Evolutionary conservation across 2,888 invertebrate genomes (phyloP), one percentile per base, ranked within the genome.

Genomic region (Formica aserva): DNA sequence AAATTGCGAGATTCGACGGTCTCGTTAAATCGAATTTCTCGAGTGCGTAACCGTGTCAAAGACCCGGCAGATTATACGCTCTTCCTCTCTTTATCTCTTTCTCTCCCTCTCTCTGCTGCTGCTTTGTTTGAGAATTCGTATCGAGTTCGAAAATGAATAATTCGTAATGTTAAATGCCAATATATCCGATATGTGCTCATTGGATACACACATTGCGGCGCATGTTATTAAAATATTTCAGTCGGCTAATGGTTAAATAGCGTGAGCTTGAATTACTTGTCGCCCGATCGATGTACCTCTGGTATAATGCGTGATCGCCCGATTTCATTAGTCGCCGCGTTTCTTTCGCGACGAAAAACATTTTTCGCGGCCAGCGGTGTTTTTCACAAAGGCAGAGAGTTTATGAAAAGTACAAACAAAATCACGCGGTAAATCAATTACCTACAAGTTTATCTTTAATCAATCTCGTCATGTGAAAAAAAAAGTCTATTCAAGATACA

Each of bases 191-290:
- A 80, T 45, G 45, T 71, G 35, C 71, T 35, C 60, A 48, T 32
- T 80, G 78, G 60, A 80, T 71, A 62, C 72, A 80, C 72, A 80
- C 78, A 71, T 55, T 80, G 72, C 60, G 78, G 78, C 78, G 78
- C 45, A 80, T 80, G 78, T 80, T 80, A 80, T 80, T 80, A 80
- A 71, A 80, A 80, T 80, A 80, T 80, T 80, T 80, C 78, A 80
- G 78, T 80, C 78, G 45, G 22, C 60, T 80, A 71, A 80, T 80
- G 78, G 78, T 71, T 80, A 80, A 80, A 80, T 80, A 71, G 78
- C 78, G 78, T 71, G 78, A 80, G 71, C 78, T 80, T 80, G 71
- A 80, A 80, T 80, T 80, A 71, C 45, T 80, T 80, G 78, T 80
- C 72, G 72, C 35, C 45, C 60, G 71, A 71, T 71, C 78, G 45